Base-by-base conservation (phyloP, 2,113 vertebrate genomes). In the Stictonetta naevosa region DNA sequence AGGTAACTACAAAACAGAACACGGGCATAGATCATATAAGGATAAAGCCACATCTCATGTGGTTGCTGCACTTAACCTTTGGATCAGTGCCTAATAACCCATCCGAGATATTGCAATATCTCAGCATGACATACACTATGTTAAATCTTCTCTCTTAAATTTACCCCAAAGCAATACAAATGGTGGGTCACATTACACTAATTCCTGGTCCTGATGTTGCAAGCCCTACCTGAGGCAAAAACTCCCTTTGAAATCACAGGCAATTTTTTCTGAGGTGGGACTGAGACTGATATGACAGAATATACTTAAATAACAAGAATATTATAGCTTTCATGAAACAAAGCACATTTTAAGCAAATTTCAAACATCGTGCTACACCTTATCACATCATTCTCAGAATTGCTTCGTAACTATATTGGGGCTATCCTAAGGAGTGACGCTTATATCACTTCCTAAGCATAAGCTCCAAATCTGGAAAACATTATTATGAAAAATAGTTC, bases 171-270 rank as follows among this genome's bases (percentile, higher is more conserved):
- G 96, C 95, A 96, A 96, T 87, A 96, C 96, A 95, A 97, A 96
- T 96, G 96, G 96, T 95, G 96, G 95, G 96, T 94, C 92, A 97
- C 93, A 96, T 96, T 96, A 97, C 95, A 96, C 92, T 96, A 94
- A 97, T 97, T 96, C 93, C 93, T 92, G 80, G 92, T 94, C 95
- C 95, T 90, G 88, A 96, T 95, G 91, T 93, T 97, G 92, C 91
- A 95, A 91, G 63, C 50, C 11, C 67, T 95, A 96, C 95, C 93
- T 93, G 78, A 95, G 96, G 96, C 96, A 95, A 96, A 96, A 96
- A 96, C 50, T 95, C 86, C 83, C 58, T 93, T 85, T 89, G 93
- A 97, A 91, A 84, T 89, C 71, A 74, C 48, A 88, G 71, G 20
- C 82, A 88, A n/a, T 28, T 78, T 75, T 84, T 92, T 63, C 63